Evolutionary conservation across 2,113 vertebrate genomes (phyloP), one percentile per base, ranked within the genome.

Genomic region (Ranitomeya imitator): DNA sequence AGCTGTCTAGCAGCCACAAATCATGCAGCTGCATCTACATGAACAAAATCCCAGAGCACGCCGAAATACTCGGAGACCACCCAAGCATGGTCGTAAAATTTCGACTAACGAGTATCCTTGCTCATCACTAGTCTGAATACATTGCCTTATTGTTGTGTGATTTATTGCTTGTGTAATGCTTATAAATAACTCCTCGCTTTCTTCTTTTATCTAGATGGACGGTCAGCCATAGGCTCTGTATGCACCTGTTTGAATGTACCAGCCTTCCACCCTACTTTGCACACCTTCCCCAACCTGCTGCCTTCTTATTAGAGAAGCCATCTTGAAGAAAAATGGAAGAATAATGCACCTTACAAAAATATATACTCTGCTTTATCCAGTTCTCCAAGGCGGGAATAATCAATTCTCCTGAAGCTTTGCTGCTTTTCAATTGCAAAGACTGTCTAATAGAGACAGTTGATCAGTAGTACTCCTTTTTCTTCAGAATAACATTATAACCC

Each of bases 261-360:
- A 78, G 80, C 71, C 31, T 52, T 84, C 55, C 23, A n/a, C 54
- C 69, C 69, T 52, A 51, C 87, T 80, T 54, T 59, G 18, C 59
- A 18, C 54, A 19, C 52, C 31, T 55, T 60, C 55, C 86, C 69
- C 15, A 52, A 61, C 71, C 87, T 78, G 80, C 71, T 88, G 87
- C 87, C 81, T 88, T 88, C 61, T 88, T 12, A 55, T 52, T 51
- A 77, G 26, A 84, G 87, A 88, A 88, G 87, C 80, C 87, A 88
- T 88, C 71, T 19, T 67, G 21, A 60, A 84, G 67, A 2, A 59
- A 83, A 52, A 37, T n/a, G n/a, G 85, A 31, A 78, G 60, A 86
- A 51, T 71, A 61, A n/a, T 87, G 77, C 77, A 59, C 77, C 60
- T 80, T 87, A 87, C 37, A 12, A 23, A 85, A 16, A 85, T 13